These are phyloP conservation scores for Apodemus agrarius DNA, from an alignment of 2,797 vertebrate species.

Conservation along the genomic window DNA sequence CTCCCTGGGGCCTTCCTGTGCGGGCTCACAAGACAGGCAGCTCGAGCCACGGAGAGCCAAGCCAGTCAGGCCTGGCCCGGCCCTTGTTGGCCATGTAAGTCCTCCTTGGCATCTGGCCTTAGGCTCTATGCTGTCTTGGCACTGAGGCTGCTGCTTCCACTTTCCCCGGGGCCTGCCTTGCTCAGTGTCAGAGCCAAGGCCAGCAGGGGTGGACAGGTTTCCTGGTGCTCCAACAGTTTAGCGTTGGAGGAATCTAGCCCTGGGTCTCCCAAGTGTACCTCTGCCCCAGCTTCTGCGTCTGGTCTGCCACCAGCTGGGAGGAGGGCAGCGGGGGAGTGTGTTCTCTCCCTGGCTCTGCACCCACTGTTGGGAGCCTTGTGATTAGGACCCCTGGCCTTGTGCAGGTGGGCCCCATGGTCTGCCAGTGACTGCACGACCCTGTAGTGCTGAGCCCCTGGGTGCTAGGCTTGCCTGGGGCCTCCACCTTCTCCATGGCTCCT, in stretches of 20 bases:
- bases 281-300: neutral
- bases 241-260: neutral
- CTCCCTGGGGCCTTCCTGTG: neutral
- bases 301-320: neutral
- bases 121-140: neutral
- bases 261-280: neutral
- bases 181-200: neutral
- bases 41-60: neutral
- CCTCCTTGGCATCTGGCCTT: neutral
- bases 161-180: neutral
- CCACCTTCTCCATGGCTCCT: neutral
- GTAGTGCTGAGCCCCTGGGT: neutral
- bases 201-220: neutral
- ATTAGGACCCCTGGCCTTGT: neutral
- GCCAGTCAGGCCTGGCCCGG: neutral
- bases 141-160: neutral
- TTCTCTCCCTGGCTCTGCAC: neutral
- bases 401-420: neutral
- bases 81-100: neutral
- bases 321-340: neutral
- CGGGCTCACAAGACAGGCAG: neutral
- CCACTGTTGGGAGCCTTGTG: neutral
- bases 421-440: accelerated
- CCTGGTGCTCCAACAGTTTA: neutral
- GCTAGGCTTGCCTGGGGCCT: neutral